Conservation (phyloP, 2,888 invertebrate species). For the Dicranocentrus wangi region DNA sequence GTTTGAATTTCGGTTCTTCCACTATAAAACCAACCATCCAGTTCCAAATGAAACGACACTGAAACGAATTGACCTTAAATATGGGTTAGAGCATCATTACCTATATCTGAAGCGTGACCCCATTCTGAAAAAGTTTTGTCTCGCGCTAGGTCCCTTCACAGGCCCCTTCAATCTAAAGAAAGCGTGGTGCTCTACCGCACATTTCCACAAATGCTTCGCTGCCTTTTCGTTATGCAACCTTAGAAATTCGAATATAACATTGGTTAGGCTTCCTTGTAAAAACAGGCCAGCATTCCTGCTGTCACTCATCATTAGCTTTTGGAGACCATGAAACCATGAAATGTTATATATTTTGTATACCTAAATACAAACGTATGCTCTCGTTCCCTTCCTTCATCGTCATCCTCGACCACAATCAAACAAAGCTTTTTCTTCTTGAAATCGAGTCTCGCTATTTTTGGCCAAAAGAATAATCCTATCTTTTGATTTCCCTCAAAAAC, state of each 20-base stretch:
- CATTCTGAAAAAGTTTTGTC: conserved; percentile 98
- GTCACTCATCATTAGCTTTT: background rate
- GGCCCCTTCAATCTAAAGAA: conserved; percentile 96
- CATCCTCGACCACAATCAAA: conserved; percentile 97
- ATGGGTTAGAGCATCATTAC: conserved; percentile 74
- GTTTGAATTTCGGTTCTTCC: conserved; percentile 99
- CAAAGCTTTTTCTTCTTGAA: conserved; percentile 98
- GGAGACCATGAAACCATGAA: background rate
- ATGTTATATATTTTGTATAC: conserved; percentile 73
- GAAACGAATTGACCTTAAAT: background rate
- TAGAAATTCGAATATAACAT: conserved; percentile 44
- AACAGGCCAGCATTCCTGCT: background rate
- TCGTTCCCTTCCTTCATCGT: conserved; percentile 96
- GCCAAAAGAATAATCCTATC: conserved; percentile 99
- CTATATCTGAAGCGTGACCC: conserved; percentile 95
- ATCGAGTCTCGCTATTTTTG: conserved; percentile 97
- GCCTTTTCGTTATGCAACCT: conserved; percentile 95
- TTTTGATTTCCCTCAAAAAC: conserved; percentile 97
- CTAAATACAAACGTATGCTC: conserved; percentile 99
- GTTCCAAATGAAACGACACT: too few relatives aligned
- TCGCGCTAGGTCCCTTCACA: conserved; percentile 88
- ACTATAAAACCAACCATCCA: conserved; percentile 76
- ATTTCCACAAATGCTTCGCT: conserved; percentile 99
- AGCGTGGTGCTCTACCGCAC: conserved; percentile 99
- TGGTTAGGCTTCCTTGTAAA: background rate